phyloP scores from a whole-genome alignment of 2,113 vertebrate genomes.

The Semicossyphus pulcher region DNA sequence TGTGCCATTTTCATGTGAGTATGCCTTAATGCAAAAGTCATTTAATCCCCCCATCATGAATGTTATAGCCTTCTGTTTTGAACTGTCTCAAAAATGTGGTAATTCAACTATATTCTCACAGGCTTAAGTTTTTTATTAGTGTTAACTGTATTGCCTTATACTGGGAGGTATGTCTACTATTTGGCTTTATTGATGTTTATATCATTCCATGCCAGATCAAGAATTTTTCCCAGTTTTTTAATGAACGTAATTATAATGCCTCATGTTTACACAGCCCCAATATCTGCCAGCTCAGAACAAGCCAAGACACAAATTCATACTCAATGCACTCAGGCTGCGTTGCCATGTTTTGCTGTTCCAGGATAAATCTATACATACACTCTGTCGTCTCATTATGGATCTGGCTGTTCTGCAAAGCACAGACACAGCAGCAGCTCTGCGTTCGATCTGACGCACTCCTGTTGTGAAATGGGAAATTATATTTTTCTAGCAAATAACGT shows the following conservation, averaged over 20 bases:
- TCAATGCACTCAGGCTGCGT: not conserved
- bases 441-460: constrained; percentile 1
- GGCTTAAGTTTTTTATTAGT: too few species aligned
- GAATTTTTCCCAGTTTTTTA: not conserved
- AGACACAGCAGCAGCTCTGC: not conserved
- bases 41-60: too few species aligned
- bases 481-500: not conserved
- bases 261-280: not conserved
- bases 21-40: too few species aligned
- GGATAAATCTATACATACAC: constrained; percentile 38
- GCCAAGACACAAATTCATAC: constrained; percentile 1
- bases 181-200: not conserved
- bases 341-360: constrained; percentile 26
- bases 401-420: constrained; percentile 15
- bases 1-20: too few species aligned
- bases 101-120: too few species aligned
- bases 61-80: too few species aligned
- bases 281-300: not conserved
- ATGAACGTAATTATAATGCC: not conserved
- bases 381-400: constrained; percentile 34
- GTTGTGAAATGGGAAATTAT: constrained; percentile 7
- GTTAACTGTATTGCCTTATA: not conserved
- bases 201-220: not conserved
- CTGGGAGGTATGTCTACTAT: not conserved
- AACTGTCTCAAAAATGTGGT: too few species aligned